Conservation (phyloP, 2,888 invertebrate species). For the Ethmia dodecea region DNA sequence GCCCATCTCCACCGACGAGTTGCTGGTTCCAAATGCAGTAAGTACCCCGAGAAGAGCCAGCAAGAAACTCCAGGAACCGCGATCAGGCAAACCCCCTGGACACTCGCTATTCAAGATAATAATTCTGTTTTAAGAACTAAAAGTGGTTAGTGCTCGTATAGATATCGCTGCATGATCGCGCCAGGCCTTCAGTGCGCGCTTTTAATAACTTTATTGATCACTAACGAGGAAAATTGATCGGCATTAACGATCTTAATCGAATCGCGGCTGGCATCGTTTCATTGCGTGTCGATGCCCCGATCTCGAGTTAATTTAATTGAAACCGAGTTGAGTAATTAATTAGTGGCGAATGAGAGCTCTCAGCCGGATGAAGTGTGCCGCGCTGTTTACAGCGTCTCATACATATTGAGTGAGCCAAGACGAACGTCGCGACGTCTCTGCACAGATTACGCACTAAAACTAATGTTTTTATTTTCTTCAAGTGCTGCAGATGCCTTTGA, state of each 20-base stretch:
- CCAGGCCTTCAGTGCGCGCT: conserved; percentile 26
- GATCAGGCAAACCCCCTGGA: no score
- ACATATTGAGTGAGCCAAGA: conserved; percentile 31
- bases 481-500: neutral
- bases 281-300: conserved; percentile 67
- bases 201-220: conserved; percentile 65
- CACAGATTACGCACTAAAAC: conserved; percentile 19
- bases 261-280: conserved; percentile 63
- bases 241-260: conserved; percentile 70
- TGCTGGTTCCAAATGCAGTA: no score
- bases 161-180: conserved; percentile 25
- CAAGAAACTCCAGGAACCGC: no score
- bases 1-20: no score
- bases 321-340: conserved; percentile 75
- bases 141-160: neutral
- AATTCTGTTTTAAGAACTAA: neutral
- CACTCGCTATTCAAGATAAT: no score
- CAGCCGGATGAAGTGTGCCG: conserved; percentile 52
- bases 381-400: conserved; percentile 54
- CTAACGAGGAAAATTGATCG: conserved; percentile 67
- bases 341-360: conserved; percentile 71
- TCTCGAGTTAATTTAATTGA: conserved; percentile 74
- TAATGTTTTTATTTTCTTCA: neutral
- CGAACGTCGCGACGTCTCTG: conserved; percentile 20
- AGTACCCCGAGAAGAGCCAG: no score